Conservation (phyloP, 2,888 invertebrate species). For the Eupelmus urozonus region DNA sequence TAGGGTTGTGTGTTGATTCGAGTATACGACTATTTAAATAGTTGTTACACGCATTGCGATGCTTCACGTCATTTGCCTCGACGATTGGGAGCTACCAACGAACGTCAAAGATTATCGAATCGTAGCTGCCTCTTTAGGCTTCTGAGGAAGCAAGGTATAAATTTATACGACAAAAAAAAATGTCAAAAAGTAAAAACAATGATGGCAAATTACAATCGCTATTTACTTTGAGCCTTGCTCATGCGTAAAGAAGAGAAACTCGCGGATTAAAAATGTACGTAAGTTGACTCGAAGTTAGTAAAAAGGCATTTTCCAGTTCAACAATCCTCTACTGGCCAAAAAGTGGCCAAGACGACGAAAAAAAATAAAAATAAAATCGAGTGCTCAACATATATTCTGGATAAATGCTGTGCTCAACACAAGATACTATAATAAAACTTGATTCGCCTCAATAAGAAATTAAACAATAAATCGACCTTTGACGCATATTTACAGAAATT, state of each 20-base stretch:
- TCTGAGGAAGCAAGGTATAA: conserved; percentile 37
- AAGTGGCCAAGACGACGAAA: conserved; percentile 8
- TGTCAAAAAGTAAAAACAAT: conserved; percentile 20
- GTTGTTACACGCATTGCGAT: conserved; percentile 24
- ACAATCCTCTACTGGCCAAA: conserved; percentile 36
- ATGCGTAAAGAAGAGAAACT: conserved; percentile 9
- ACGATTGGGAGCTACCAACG: conserved; percentile 36
- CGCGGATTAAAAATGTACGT: conserved; percentile 23
- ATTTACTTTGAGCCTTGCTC: conserved; percentile 24
- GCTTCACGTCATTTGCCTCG: conserved; percentile 17
- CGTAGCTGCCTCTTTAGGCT: conserved; percentile 38
- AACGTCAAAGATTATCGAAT: conserved; percentile 35
- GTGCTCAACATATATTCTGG: conserved; percentile 53
- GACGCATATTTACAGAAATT: conserved; percentile 66
- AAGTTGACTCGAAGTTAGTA: conserved; percentile 36
- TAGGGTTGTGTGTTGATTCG: conserved; percentile 34
- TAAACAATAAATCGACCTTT: conserved; percentile 61
- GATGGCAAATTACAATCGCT: conserved; percentile 30
- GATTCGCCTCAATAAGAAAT: conserved; percentile 57
- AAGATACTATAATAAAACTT: conserved; percentile 56
- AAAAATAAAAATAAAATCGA: conserved; percentile 41
- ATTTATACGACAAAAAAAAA: conserved; percentile 7
- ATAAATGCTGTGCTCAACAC: conserved; percentile 65
- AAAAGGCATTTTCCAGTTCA: conserved; percentile 27
- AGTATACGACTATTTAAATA: conserved; percentile 45